These are phyloP conservation scores for Empidonax alnorum DNA, from an alignment of 2,113 vertebrate species.

Conservation along the genomic window DNA sequence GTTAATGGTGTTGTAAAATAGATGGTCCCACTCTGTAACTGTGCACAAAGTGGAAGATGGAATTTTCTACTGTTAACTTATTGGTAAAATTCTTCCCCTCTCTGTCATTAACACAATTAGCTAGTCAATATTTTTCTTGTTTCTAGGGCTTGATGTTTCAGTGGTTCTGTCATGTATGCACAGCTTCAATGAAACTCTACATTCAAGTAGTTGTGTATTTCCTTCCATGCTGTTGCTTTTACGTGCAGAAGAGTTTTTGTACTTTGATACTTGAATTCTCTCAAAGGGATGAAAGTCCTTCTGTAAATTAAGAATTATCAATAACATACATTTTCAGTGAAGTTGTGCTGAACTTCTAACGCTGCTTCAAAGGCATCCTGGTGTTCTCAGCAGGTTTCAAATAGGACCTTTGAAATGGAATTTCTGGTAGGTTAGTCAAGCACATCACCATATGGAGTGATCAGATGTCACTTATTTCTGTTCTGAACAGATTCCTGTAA, in stretches of 20 bases:
- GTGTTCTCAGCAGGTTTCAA: neutral
- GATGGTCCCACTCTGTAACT: neutral
- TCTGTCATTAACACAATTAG: neutral
- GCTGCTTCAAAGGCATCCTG: neutral
- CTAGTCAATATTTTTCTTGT: neutral
- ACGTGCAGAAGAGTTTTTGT: neutral
- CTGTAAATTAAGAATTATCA: neutral
- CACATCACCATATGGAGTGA: neutral
- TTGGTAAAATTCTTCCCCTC: neutral
- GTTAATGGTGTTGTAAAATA: neutral
- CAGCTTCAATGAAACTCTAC: neutral
- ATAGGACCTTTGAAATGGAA: neutral
- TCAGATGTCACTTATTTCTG: neutral
- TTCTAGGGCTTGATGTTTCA: neutral
- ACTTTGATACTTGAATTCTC: neutral
- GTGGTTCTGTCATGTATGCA: neutral
- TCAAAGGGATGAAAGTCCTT: neutral
- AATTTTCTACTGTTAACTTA: neutral
- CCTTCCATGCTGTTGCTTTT: accelerated
- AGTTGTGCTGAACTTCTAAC: neutral
- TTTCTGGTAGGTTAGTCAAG: neutral
- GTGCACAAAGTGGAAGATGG: neutral
- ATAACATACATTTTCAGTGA: neutral
- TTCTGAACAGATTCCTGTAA: neutral
- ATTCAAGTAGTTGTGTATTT: neutral